Percentiles rank a stretch among this genome's conserved stretches.
Conservation (phyloP, 2,888 invertebrate genomes). For the Yponomeuta sedellus region DNA sequence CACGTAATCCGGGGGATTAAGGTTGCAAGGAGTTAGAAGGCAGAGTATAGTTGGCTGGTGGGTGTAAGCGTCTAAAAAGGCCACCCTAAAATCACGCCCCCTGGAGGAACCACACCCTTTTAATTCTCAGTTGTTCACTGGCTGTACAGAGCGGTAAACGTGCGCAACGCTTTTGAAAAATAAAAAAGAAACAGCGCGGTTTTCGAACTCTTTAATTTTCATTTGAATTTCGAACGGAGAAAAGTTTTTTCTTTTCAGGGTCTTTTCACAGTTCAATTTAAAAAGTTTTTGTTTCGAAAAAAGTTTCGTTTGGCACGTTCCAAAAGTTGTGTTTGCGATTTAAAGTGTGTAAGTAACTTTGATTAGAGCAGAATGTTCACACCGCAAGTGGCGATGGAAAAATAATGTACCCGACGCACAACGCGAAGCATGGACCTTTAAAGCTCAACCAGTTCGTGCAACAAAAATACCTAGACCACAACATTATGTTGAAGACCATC, state of each 20-base stretch:
- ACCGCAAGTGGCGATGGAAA: constrained; percentile 26
- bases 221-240: constrained; percentile 19
- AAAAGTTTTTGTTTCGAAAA: constrained; percentile 23
- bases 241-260: constrained; percentile 5
- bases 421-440: constrained; percentile 60
- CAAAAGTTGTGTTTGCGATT: constrained; percentile 7
- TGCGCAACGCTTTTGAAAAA: constrained; percentile 15
- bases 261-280: constrained; percentile 20
- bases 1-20: constrained; percentile 13
- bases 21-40: constrained; percentile 15
- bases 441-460: constrained; percentile 52
- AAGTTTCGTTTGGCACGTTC: constrained; percentile 16
- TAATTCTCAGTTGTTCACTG: constrained; percentile 44
- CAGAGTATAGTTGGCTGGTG: constrained; percentile 15
- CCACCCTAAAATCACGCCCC: constrained; percentile 58
- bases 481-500: constrained; percentile 71
- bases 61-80: constrained; percentile 39
- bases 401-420: constrained; percentile 69
- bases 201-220: constrained; percentile 9
- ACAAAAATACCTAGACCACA: constrained; percentile 51
- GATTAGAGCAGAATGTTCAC: not conserved
- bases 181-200: not conserved
- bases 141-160: constrained; percentile 36
- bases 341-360: too few relatives aligned
- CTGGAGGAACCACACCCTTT: constrained; percentile 63